Percentiles rank a stretch among this genome's conserved stretches.
Conservation (phyloP, 2,888 invertebrate species). For the Autographa pulchrina region DNA sequence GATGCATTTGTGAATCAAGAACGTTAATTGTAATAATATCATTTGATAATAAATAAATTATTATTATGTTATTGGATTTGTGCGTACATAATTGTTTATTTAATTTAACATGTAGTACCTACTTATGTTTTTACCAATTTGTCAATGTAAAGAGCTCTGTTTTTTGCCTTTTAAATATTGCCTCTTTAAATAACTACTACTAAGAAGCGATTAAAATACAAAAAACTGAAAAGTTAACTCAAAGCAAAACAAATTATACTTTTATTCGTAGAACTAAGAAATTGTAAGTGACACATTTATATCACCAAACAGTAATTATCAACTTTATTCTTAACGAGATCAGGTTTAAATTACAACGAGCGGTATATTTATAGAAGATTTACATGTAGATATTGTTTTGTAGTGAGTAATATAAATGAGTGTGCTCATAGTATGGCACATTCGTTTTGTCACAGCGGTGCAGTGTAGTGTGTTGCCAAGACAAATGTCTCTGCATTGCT, state of each 20-base stretch:
- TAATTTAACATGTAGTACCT: too few relatives aligned
- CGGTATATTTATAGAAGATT: not conserved
- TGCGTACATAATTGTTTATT: too few relatives aligned
- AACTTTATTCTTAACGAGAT: not conserved
- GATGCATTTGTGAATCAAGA: too few relatives aligned
- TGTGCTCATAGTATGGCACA: not conserved
- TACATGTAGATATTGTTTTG: not conserved
- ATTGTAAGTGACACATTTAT: too few relatives aligned
- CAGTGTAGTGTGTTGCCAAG: conserved; percentile 4
- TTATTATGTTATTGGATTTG: too few relatives aligned
- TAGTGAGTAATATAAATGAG: conserved; percentile 6
- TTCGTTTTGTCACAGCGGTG: conserved; percentile 3
- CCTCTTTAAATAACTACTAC: too few relatives aligned
- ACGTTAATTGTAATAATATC: too few relatives aligned
- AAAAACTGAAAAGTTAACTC: not conserved
- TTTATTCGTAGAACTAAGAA: conserved; percentile 31
- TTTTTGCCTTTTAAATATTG: not conserved
- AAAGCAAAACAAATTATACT: conserved; percentile 23
- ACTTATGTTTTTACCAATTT: too few relatives aligned
- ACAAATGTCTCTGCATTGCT: conserved; percentile 7
- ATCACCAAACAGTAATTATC: not conserved
- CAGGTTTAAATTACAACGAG: not conserved
- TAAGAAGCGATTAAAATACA: conserved; percentile 21
- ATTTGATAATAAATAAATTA: too few relatives aligned
- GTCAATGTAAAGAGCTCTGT: not conserved